A percentile compares a stretch with the other conserved stretches of the same genome.
These are phyloP conservation scores for Squalus acanthias DNA, from an alignment of 2,797 vertebrate species.

Conservation along the genomic window DNA sequence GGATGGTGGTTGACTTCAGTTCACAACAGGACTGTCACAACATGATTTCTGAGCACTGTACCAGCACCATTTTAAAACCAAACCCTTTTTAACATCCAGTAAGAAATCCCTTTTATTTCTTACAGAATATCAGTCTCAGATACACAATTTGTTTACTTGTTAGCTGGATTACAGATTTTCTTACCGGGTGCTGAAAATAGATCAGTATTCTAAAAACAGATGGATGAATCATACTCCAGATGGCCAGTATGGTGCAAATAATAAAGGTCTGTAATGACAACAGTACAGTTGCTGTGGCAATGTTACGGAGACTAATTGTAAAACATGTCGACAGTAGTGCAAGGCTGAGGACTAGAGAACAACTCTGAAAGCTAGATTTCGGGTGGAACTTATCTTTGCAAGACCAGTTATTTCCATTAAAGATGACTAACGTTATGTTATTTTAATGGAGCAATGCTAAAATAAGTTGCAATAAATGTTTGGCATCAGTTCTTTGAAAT, in stretches of 20 bases:
- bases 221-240: constrained; percentile 74
- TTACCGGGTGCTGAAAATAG: constrained; percentile 64
- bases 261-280: constrained; percentile 69
- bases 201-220: constrained; percentile 83
- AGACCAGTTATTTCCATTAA: background rate
- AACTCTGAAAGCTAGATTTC: background rate
- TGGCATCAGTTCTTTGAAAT: background rate
- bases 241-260: constrained; percentile 67
- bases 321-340: constrained; percentile 68
- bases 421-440: background rate
- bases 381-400: background rate
- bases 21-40: background rate
- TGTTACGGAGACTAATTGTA: constrained; percentile 69
- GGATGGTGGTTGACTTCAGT: background rate
- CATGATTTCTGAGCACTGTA: background rate
- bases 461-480: background rate
- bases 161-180: constrained; percentile 33
- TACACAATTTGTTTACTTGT: constrained; percentile 17
- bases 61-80: background rate
- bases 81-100: background rate
- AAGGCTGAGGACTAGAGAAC: constrained; percentile 39
- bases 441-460: background rate
- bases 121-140: constrained; percentile 11
- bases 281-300: constrained; percentile 76
- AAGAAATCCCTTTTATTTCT: background rate